Evolutionary conservation across 1,140 invertebrate genomes (phyloP).

Genomic region (Papilio polyxenes): DNA sequence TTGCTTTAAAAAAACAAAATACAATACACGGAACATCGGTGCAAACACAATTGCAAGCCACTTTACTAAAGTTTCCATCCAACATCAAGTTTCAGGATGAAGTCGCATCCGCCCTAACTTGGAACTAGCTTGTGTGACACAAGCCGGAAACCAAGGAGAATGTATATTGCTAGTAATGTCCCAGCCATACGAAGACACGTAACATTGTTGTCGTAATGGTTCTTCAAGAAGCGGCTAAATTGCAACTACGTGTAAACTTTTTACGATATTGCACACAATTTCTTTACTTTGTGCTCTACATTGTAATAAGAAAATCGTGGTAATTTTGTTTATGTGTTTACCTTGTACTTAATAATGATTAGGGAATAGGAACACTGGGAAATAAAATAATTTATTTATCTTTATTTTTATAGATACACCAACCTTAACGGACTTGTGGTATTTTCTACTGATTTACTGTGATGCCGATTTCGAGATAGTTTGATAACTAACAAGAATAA

Average conservation of each 20-base stretch:
- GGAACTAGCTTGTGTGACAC: background rate
- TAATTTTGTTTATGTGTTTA: background rate
- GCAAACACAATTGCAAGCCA: conserved; percentile 8
- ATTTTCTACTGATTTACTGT: background rate
- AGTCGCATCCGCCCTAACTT: conserved; percentile 4
- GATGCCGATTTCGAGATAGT: background rate
- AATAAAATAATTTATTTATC: background rate
- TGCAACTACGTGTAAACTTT: conserved; percentile 11
- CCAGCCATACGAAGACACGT: background rate
- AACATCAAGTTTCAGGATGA: conserved; percentile 47
- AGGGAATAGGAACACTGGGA: background rate
- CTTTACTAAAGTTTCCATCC: conserved; percentile 12
- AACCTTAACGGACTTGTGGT: background rate
- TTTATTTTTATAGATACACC: background rate
- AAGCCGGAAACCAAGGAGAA: conserved; percentile 17
- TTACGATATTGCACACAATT: conserved; percentile 15
- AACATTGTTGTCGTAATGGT: conserved; percentile 14
- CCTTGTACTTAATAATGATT: background rate
- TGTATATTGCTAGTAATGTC: conserved; percentile 15
- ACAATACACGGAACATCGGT: conserved; percentile 42
- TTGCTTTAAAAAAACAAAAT: conserved; percentile 42
- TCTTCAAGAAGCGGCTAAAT: conserved; percentile 5
- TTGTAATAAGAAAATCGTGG: conserved; percentile 1
- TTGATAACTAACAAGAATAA: background rate
- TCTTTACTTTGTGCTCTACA: conserved; percentile 1